Evolutionary conservation across 2,797 vertebrate species (phyloP).

Genomic region (Loriculus beryllinus): DNA sequence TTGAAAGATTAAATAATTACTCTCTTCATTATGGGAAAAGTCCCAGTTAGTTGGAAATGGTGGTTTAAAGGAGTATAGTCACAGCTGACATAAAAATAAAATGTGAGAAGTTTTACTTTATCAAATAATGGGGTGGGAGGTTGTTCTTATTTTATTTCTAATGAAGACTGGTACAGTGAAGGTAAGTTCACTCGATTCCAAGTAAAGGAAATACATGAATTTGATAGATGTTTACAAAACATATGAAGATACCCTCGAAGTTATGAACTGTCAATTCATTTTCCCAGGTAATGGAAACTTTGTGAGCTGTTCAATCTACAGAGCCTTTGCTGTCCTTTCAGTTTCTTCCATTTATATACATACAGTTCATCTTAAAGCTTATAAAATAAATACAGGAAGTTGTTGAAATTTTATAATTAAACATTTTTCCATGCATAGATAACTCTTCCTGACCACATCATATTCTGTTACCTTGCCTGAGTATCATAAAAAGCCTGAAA

Average conservation of each 20-base stretch:
- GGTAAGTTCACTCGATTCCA: fast-evolving
- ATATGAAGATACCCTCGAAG: neutral
- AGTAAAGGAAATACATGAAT: neutral
- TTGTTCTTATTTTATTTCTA: neutral
- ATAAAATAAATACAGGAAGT: neutral
- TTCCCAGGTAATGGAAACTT: neutral
- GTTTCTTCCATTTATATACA: neutral
- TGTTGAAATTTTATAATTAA: neutral
- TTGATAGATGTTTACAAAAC: neutral
- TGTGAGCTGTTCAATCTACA: neutral
- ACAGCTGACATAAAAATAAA: neutral
- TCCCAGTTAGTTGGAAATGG: neutral
- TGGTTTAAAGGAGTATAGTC: neutral
- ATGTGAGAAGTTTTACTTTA: neutral
- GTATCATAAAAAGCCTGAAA: neutral
- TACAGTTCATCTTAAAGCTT: neutral
- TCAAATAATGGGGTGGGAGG: neutral
- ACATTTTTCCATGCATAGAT: neutral
- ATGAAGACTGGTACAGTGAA: neutral
- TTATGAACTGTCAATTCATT: neutral
- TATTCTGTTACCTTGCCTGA: slow-evolving; percentile 4
- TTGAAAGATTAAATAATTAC: slow-evolving; percentile 40
- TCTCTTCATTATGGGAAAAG: neutral
- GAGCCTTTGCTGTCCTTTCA: neutral
- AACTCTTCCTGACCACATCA: neutral